These are phyloP conservation scores for Graphium colonna DNA, from an alignment of 2,888 invertebrate genomes.

Conservation along the genomic window DNA sequence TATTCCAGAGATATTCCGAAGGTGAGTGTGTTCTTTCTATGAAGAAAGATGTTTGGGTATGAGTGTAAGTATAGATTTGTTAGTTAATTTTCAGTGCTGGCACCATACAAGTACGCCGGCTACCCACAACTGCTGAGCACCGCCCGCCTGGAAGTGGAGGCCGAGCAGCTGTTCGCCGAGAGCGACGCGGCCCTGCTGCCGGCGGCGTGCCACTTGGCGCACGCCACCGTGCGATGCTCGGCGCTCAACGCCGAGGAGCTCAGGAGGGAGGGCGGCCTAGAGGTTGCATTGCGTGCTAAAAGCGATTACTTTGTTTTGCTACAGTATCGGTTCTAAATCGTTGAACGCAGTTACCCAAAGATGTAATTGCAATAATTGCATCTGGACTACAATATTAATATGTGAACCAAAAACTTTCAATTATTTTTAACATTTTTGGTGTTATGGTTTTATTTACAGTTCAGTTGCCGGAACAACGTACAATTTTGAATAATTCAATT, in stretches of 20 bases:
- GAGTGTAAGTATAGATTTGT: neutral
- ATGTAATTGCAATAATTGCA: too few species aligned
- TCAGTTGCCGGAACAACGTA: too few species aligned
- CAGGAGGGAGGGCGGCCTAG: slow-evolving; percentile 94
- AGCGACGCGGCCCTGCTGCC: slow-evolving; percentile 83
- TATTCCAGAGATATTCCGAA: slow-evolving; percentile 93
- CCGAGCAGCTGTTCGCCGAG: slow-evolving; percentile 91
- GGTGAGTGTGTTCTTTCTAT: slow-evolving; percentile 70
- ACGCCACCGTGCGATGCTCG: slow-evolving; percentile 97
- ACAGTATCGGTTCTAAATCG: too few species aligned
- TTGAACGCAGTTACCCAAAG: too few species aligned
- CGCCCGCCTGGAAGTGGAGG: slow-evolving; percentile 94
- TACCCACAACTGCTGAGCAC: slow-evolving; percentile 98
- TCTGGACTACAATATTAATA: too few species aligned
- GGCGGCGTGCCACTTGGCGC: slow-evolving; percentile 96
- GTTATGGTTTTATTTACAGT: too few species aligned
- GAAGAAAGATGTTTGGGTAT: neutral
- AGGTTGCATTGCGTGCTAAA: too few species aligned
- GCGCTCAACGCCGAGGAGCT: slow-evolving; percentile 98
- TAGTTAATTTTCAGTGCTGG: slow-evolving; percentile 80
- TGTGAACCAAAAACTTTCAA: too few species aligned
- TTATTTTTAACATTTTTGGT: too few species aligned
- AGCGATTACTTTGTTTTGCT: too few species aligned
- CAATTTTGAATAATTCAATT: too few species aligned
- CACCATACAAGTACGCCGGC: slow-evolving; percentile 99